Evolutionary conservation across 2,888 invertebrate genomes (phyloP).

Genomic region (Phyto melanocephala): DNA sequence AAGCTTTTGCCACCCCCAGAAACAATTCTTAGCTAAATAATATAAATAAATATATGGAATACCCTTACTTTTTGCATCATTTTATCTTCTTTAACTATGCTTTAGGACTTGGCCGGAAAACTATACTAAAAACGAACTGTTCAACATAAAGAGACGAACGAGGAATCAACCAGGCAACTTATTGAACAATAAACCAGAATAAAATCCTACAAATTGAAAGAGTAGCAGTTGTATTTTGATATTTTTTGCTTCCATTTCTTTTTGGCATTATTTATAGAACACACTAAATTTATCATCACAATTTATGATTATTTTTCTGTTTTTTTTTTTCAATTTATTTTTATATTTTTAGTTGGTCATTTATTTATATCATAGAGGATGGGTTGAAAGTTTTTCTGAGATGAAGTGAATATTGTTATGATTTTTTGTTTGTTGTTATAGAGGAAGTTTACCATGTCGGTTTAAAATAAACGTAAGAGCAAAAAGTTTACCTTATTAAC

Average conservation of each 20-base stretch:
- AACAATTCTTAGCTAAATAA: no score
- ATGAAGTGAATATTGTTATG: background rate
- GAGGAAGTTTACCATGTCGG: no score
- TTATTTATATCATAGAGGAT: background rate
- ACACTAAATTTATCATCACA: constrained; percentile 16
- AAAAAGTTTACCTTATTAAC: no score
- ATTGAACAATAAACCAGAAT: constrained; percentile 23
- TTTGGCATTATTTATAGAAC: constrained; percentile 40
- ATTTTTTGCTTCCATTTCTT: background rate
- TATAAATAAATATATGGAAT: no score
- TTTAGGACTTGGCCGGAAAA: constrained; percentile 40
- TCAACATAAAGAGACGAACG: background rate
- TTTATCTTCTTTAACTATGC: background rate
- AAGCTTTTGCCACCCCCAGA: no score
- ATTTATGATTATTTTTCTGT: constrained; percentile 25
- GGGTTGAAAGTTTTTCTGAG: background rate
- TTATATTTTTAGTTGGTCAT: background rate
- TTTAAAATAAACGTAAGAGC: no score
- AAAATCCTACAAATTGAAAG: constrained; percentile 6
- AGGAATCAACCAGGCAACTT: constrained; percentile 3
- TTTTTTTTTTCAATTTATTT: background rate
- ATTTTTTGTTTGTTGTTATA: background rate
- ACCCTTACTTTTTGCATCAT: no score
- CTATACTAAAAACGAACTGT: background rate
- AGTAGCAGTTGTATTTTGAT: constrained; percentile 13